Conservation (phyloP, 2,113 vertebrate genomes). For the Equus przewalskii region DNA sequence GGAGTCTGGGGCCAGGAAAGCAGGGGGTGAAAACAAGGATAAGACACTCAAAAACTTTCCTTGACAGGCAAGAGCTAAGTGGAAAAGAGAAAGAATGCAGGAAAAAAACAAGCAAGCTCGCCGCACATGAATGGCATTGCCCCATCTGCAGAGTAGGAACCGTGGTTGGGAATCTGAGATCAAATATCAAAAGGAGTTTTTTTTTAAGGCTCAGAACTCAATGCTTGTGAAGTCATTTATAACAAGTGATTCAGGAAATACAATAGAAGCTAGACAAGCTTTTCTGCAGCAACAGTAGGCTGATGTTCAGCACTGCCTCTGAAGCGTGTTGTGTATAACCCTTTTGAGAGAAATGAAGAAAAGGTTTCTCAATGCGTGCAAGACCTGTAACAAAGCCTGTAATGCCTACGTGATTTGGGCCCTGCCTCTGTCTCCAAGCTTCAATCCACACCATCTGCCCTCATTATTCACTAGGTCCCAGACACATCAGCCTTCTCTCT, state of each 20-base stretch:
- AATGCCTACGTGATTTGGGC: accelerated
- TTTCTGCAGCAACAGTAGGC: background rate
- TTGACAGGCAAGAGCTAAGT: background rate
- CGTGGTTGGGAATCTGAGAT: accelerated
- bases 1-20: background rate
- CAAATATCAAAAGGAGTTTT: background rate
- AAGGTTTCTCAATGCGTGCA: background rate
- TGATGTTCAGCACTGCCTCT: too few species aligned
- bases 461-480: background rate
- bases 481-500: background rate
- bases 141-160: too few species aligned
- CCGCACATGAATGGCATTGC: accelerated
- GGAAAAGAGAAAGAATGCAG: background rate
- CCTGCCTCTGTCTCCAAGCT: background rate
- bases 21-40: accelerated
- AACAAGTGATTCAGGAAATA: background rate
- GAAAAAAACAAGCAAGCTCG: accelerated
- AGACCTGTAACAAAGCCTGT: background rate
- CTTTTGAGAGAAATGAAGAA: background rate
- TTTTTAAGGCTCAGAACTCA: background rate
- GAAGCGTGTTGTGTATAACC: background rate
- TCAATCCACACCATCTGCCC: background rate
- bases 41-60: background rate
- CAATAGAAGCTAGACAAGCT: background rate
- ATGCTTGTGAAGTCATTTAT: background rate